Conservation (phyloP, 2,113 vertebrate genomes). For the Neomonachus schauinslandi region DNA sequence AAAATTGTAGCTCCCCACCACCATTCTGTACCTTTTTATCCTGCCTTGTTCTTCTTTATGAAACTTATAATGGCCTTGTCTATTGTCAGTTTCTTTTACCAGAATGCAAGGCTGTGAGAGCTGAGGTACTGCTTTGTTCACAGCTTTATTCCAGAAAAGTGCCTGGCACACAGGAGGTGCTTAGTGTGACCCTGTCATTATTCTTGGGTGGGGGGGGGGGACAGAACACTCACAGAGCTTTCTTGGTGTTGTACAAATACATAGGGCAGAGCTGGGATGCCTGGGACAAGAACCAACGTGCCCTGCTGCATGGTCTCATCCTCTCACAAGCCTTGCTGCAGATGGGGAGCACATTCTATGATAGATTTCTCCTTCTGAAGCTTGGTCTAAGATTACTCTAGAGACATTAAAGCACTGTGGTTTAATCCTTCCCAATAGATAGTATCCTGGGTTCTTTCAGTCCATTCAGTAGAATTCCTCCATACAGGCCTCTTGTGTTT, state of each 20-base stretch:
- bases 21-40: neutral
- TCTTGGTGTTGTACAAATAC: neutral
- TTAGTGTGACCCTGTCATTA: neutral
- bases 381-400: neutral
- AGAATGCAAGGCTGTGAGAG: neutral
- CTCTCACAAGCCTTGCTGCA: neutral
- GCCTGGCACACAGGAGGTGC: neutral
- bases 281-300: neutral
- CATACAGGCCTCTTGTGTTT: neutral
- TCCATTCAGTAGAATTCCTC: neutral
- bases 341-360: neutral
- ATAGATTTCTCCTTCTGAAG: neutral
- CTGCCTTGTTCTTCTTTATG: neutral
- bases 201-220: too few species aligned
- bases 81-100: neutral
- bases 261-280: neutral
- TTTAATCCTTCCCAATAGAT: neutral
- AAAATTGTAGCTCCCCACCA: neutral
- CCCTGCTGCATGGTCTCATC: neutral
- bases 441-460: neutral
- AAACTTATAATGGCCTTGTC: neutral
- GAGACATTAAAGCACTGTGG: neutral
- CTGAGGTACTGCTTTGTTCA: neutral
- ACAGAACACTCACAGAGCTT: neutral
- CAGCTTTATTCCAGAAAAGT: neutral